Percentiles rank a stretch among this genome's conserved stretches.
Conservation (phyloP, 2,888 invertebrate species). For the Chelonus formosanus region DNA sequence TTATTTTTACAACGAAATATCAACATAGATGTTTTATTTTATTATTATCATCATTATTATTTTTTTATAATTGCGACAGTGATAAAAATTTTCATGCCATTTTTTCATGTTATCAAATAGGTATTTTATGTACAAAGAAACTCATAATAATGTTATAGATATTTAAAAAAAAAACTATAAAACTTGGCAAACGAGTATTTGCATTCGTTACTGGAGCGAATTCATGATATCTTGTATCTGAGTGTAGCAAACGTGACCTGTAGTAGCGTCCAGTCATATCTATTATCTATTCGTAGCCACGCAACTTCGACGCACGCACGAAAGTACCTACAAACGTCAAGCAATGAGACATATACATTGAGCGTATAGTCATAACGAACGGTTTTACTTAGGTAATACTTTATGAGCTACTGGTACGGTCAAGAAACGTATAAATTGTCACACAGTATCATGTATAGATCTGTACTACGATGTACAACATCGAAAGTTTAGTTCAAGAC, state of each 20-base stretch:
- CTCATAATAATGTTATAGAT: conserved; percentile 4
- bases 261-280: conserved; percentile 31
- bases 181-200: conserved; percentile 1
- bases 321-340: conserved; percentile 32
- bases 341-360: not conserved
- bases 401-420: not conserved
- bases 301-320: conserved; percentile 38
- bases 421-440: not conserved
- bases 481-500: too few species aligned
- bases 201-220: conserved; percentile 20
- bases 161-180: too few species aligned
- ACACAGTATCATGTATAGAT: too few species aligned
- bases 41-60: too few species aligned
- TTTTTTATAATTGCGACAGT: not conserved
- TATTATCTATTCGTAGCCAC: conserved; percentile 40
- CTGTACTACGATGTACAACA: too few species aligned
- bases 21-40: too few species aligned
- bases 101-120: not conserved
- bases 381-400: conserved; percentile 15
- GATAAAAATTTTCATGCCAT: not conserved
- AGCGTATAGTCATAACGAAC: conserved; percentile 19
- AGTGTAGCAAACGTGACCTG: conserved; percentile 34
- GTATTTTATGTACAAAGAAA: not conserved
- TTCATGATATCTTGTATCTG: conserved; percentile 31
- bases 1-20: too few species aligned